A percentile compares a stretch with the other conserved stretches of the same genome.
phyloP scores from a whole-genome alignment of 2,113 vertebrate species.

The Porphyrio hochstetteri region DNA sequence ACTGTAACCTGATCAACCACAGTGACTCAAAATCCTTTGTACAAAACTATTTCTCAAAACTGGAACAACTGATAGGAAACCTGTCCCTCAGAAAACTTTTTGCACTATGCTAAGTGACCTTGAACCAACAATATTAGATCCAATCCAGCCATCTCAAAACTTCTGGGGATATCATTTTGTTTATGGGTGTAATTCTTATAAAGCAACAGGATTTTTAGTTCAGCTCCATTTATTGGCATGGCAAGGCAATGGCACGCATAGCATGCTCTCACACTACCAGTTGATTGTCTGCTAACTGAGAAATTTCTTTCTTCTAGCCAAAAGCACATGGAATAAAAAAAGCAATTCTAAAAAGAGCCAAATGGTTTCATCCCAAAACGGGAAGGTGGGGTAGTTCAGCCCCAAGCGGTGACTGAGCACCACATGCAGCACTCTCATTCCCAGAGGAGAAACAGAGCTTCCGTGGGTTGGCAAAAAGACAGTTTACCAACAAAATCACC shows the following conservation, averaged over 20 bases:
- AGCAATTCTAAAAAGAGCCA: neutral
- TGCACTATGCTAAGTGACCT: neutral
- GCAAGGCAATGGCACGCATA: neutral
- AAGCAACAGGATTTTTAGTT: neutral
- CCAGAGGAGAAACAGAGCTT: too few relatives aligned
- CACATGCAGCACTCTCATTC: too few relatives aligned
- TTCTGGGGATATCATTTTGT: neutral
- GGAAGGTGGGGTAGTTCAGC: neutral
- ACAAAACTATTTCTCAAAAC: neutral
- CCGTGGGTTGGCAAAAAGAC: too few relatives aligned
- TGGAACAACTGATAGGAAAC: neutral
- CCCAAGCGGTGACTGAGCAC: too few relatives aligned
- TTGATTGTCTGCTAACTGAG: too few relatives aligned
- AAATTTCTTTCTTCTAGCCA: neutral
- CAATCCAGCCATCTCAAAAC: neutral
- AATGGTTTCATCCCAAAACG: neutral
- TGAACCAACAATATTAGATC: neutral
- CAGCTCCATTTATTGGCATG: neutral
- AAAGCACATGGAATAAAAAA: neutral
- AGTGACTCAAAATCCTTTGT: neutral
- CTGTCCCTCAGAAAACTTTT: slow-evolving; percentile 10
- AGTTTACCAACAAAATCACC: too few relatives aligned
- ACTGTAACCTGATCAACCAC: slow-evolving; percentile 3
- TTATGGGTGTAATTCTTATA: neutral
- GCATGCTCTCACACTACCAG: neutral